Evolutionary conservation across 2,888 invertebrate genomes (phyloP).

Genomic region (Nycteola revayana): DNA sequence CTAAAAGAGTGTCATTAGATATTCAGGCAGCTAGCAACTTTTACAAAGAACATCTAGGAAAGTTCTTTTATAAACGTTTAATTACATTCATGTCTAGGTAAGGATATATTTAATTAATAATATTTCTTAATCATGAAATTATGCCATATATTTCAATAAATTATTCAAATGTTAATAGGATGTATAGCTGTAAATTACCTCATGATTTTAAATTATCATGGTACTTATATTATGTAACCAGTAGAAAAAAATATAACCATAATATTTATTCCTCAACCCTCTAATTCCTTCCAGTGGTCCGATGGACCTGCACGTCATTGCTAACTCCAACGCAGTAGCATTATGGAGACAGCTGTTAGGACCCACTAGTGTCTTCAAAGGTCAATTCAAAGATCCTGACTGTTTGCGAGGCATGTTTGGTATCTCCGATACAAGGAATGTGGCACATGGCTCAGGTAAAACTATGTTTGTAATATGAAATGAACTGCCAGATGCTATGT

Average conservation of each 20-base stretch:
- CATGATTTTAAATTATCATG: no score
- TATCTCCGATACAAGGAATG: conserved; percentile 96
- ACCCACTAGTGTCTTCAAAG: conserved; percentile 93
- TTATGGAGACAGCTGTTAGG: conserved; percentile 94
- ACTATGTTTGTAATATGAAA: no score
- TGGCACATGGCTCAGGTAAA: conserved; percentile 96
- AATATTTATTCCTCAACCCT: no score
- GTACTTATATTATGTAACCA: no score
- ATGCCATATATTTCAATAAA: no score
- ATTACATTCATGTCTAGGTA: conserved; percentile 92
- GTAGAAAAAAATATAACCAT: no score
- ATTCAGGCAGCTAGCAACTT: conserved; percentile 86
- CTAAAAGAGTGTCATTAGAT: conserved; percentile 84
- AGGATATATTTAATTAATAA: conserved; percentile 9
- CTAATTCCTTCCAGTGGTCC: conserved; percentile 93
- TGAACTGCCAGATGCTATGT: no score
- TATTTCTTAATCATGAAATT: no score
- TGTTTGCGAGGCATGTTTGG: conserved; percentile 93
- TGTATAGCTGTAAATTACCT: no score
- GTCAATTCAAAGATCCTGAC: conserved; percentile 89
- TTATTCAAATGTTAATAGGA: no score
- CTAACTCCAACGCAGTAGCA: conserved; percentile 87
- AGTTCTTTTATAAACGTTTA: conserved; percentile 92
- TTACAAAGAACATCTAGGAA: conserved; percentile 90
- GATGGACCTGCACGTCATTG: conserved; percentile 90